A percentile compares a stretch with the other conserved stretches of the same genome.
Evolutionary conservation across 1,140 invertebrate species (phyloP).

Genomic region (Bombus consobrinus): DNA sequence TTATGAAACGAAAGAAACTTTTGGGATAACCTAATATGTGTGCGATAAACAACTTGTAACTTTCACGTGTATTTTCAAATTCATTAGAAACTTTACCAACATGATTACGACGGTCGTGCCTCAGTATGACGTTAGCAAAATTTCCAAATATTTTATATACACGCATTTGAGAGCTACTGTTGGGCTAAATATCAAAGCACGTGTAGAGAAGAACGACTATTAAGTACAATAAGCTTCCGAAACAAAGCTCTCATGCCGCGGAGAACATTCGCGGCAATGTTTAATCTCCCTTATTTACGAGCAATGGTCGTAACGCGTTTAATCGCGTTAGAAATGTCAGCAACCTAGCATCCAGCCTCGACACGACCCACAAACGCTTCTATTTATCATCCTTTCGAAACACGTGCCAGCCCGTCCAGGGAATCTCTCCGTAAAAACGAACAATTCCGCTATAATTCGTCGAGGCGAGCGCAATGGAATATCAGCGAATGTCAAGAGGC

Average conservation of each 20-base stretch:
- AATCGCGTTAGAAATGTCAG: constrained; percentile 43
- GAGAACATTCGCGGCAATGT: background rate
- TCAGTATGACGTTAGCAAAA: too few species aligned
- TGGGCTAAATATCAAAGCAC: background rate
- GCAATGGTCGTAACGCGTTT: constrained; percentile 25
- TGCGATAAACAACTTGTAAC: too few species aligned
- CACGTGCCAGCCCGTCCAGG: too few species aligned
- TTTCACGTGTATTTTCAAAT: too few species aligned
- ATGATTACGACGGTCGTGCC: too few species aligned
- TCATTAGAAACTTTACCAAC: too few species aligned
- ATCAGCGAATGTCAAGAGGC: too few species aligned
- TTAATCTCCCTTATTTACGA: constrained; percentile 19
- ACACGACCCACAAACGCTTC: constrained; percentile 39
- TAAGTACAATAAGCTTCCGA: background rate
- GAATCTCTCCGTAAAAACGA: background rate
- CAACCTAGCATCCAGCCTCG: constrained; percentile 19
- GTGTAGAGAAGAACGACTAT: background rate
- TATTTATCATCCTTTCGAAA: constrained; percentile 34
- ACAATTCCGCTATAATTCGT: background rate
- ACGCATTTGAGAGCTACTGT: too few species aligned
- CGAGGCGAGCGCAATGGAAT: background rate
- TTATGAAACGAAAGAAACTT: too few species aligned
- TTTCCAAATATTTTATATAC: too few species aligned
- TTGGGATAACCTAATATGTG: too few species aligned
- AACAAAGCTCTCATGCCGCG: background rate